Conservation (phyloP, 1,140 invertebrate genomes). For the Pogonomyrmex californicus region DNA sequence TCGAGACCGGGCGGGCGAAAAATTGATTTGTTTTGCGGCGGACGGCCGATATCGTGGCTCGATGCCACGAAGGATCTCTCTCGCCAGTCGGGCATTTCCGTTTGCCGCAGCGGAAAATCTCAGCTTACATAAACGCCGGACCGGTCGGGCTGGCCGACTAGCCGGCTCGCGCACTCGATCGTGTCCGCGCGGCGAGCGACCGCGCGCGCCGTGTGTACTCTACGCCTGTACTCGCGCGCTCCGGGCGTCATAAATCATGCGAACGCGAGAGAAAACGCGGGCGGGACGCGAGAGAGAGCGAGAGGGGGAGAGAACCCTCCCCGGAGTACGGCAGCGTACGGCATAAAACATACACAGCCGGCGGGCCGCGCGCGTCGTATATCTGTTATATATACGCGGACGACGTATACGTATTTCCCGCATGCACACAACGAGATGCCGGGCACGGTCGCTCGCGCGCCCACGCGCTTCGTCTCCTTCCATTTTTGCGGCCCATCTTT, state of each 20-base stretch:
- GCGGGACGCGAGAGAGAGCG: conserved; percentile 15
- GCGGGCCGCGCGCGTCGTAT: conserved; percentile 66
- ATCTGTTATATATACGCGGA: conserved; percentile 73
- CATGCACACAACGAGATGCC: background rate
- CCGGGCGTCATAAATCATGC: conserved; percentile 66
- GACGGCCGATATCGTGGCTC: background rate
- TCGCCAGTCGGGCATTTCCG: conserved; percentile 23
- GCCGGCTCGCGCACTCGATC: background rate
- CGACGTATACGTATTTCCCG: conserved; percentile 46
- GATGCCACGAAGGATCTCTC: conserved; percentile 29
- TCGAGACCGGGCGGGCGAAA: background rate
- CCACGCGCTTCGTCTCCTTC: conserved; percentile 76
- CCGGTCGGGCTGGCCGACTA: background rate
- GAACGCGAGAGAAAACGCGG: conserved; percentile 51
- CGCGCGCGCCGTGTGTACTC: too few species aligned
- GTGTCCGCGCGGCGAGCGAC: background rate
- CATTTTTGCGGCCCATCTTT: conserved; percentile 71
- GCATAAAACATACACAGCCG: conserved; percentile 77
- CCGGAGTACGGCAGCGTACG: conserved; percentile 32
- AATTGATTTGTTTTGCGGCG: conserved; percentile 64
- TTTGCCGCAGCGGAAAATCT: conserved; percentile 51
- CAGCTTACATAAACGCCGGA: conserved; percentile 14
- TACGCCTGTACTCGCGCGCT: conserved; percentile 22
- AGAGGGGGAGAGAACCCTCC: conserved; percentile 22
- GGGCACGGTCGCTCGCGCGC: conserved; percentile 41